These are phyloP conservation scores for Notechis scutatus DNA, from an alignment of 2,113 vertebrate species.

Conservation along the genomic window DNA sequence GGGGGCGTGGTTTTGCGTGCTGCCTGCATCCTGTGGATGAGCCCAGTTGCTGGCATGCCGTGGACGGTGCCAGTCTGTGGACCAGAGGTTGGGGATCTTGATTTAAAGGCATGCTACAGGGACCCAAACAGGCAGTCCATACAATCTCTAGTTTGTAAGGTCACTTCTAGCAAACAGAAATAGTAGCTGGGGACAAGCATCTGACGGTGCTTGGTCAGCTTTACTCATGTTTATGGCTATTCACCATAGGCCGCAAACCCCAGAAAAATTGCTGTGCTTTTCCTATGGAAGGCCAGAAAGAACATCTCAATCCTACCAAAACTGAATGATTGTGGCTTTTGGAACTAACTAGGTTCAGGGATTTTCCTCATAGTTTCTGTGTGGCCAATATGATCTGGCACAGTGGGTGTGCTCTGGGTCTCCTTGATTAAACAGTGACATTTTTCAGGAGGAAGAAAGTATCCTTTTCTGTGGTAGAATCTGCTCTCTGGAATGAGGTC, in stretches of 20 bases:
- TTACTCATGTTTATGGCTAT: neutral
- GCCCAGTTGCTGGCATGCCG: neutral
- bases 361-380: neutral
- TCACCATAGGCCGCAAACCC: neutral
- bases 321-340: neutral
- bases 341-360: neutral
- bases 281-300: neutral
- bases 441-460: neutral
- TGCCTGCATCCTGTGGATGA: neutral
- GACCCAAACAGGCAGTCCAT: neutral
- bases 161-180: neutral
- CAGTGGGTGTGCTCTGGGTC: neutral
- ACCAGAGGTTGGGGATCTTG: too few relatives aligned
- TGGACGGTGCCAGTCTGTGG: too few relatives aligned
- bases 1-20: neutral
- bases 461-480: neutral
- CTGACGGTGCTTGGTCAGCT: neutral
- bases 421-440: neutral
- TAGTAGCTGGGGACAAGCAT: neutral
- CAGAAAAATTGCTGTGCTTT: neutral
- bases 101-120: neutral
- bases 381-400: neutral
- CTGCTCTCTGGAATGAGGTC: neutral
- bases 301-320: neutral
- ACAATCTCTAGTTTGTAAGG: neutral